phyloP scores from a whole-genome alignment of 1,140 invertebrate genomes.

The Apolygus lucorum region DNA sequence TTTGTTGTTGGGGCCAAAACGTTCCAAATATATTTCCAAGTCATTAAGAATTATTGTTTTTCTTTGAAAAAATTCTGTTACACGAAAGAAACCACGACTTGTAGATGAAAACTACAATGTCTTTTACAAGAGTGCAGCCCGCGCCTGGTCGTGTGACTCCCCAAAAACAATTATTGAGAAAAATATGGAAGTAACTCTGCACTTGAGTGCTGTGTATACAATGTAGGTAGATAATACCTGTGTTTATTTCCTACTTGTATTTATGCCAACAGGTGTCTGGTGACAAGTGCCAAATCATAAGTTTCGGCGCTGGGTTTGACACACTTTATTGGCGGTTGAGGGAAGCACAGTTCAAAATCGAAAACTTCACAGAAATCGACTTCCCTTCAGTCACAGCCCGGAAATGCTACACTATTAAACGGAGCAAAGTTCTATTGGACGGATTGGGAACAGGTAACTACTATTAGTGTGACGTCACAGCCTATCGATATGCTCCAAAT shows the following conservation, averaged over 20 bases:
- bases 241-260: not conserved
- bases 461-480: no score
- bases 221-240: no score
- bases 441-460: slow-evolving; percentile 70
- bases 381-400: slow-evolving; percentile 81
- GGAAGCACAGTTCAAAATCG: slow-evolving; percentile 61
- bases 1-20: no score
- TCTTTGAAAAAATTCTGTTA: no score
- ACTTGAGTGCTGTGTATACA: not conserved
- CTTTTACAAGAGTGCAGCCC: no score
- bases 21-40: no score
- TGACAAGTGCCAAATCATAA: slow-evolving; percentile 87
- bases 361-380: slow-evolving; percentile 88
- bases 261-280: slow-evolving; percentile 65
- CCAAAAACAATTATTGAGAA: no score
- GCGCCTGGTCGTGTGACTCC: no score
- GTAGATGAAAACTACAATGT: no score
- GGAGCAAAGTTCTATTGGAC: slow-evolving; percentile 71
- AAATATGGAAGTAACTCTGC: not conserved
- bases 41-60: no score
- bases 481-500: no score
- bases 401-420: slow-evolving; percentile 82
- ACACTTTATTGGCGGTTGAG: slow-evolving; percentile 90
- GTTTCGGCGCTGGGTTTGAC: slow-evolving; percentile 93
- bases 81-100: no score